These are phyloP conservation scores for Sarcophaga caerulescens DNA, from an alignment of 2,888 invertebrate genomes.

Conservation along the genomic window DNA sequence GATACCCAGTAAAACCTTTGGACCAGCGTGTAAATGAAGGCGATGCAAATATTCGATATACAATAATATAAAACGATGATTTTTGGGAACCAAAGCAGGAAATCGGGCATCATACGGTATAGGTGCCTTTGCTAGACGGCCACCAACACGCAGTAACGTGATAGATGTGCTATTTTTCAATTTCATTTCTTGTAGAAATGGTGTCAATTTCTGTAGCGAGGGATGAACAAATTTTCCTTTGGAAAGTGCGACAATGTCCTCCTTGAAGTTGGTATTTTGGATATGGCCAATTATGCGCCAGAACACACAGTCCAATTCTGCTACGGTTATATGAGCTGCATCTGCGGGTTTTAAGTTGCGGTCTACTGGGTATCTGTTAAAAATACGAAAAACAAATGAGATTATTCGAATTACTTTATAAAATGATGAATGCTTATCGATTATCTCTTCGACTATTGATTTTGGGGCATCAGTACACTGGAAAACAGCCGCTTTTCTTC, in stretches of 20 bases:
- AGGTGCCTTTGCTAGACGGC: not conserved
- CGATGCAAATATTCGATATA: slow-evolving; percentile 50
- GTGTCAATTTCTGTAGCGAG: not conserved
- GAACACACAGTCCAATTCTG: too few relatives aligned
- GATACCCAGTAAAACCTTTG: slow-evolving; percentile 53
- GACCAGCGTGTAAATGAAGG: slow-evolving; percentile 52
- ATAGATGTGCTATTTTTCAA: not conserved
- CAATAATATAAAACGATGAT: slow-evolving; percentile 45
- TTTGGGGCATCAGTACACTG: too few relatives aligned
- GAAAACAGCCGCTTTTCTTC: too few relatives aligned
- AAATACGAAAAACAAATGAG: slow-evolving; percentile 32
- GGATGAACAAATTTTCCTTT: not conserved
- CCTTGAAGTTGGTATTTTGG: not conserved
- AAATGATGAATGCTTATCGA: slow-evolving; percentile 35
- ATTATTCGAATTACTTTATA: slow-evolving; percentile 34
- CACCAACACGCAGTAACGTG: not conserved
- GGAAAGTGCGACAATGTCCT: not conserved
- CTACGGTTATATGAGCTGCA: not conserved
- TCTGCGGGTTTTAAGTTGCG: not conserved
- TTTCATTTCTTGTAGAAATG: not conserved
- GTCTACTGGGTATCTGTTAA: slow-evolving; percentile 28
- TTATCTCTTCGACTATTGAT: slow-evolving; percentile 24
- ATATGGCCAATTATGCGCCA: too few relatives aligned
- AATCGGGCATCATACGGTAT: slow-evolving; percentile 69
- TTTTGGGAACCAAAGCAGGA: slow-evolving; percentile 71